Percentiles rank a stretch among this genome's conserved stretches.
phyloP scores from a whole-genome alignment of 2,113 vertebrate genomes.

The Rafetus swinhoei region DNA sequence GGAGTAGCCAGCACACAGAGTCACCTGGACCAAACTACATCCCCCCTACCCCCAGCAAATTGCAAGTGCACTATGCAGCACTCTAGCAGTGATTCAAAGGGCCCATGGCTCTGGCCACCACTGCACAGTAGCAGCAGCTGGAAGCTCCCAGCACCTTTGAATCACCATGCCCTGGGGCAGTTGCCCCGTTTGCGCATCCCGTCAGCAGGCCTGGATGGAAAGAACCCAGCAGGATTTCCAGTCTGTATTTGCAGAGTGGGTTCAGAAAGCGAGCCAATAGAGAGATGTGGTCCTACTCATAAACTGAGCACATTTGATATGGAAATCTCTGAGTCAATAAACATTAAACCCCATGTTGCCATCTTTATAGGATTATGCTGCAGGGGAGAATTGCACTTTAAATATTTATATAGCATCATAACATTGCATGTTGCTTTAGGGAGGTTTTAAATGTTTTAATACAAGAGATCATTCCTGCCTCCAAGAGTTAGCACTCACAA shows the following conservation, averaged over 20 bases:
- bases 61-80: too few relatives aligned
- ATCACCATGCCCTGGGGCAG: too few relatives aligned
- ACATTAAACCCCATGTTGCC: not conserved
- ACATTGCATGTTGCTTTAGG: not conserved
- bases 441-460: not conserved
- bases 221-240: not conserved
- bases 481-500: too few relatives aligned
- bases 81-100: too few relatives aligned
- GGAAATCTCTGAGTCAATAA: not conserved
- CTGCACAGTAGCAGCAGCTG: too few relatives aligned
- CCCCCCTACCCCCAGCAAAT: too few relatives aligned
- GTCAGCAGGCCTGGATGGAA: not conserved
- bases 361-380: not conserved
- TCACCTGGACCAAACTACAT: too few relatives aligned
- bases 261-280: fast-evolving
- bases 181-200: too few relatives aligned
- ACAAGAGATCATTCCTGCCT: too few relatives aligned
- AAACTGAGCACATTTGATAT: not conserved
- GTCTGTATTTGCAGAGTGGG: not conserved
- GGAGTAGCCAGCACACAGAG: too few relatives aligned
- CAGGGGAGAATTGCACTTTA: not conserved
- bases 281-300: not conserved
- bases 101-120: too few relatives aligned
- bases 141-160: too few relatives aligned
- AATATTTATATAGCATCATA: not conserved